Conservation (phyloP, 1,140 invertebrate species). For the Drosophila trapezifrons region DNA sequence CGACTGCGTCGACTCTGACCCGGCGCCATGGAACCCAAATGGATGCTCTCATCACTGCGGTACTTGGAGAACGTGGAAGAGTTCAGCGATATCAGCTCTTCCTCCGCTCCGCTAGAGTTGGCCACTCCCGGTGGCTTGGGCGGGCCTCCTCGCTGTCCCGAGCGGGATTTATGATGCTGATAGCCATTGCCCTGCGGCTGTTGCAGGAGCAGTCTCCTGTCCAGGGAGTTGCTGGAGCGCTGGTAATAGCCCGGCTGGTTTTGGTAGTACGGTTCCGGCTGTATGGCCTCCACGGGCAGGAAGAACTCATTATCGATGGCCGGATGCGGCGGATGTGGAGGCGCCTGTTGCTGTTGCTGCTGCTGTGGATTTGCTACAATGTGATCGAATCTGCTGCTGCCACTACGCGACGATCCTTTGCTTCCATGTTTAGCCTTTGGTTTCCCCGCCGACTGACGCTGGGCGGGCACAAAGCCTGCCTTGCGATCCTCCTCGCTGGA, state of each 20-base stretch:
- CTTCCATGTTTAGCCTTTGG: constrained; percentile 73
- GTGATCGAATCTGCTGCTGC: constrained; percentile 86
- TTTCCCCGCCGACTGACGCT: constrained; percentile 54
- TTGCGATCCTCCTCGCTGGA: constrained; percentile 87
- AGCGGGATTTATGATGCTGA: constrained; percentile 47
- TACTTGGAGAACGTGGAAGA: constrained; percentile 88
- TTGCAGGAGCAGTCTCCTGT: constrained; percentile 69
- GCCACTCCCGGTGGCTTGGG: constrained; percentile 84
- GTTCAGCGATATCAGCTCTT: constrained; percentile 87
- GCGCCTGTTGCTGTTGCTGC: constrained; percentile 22
- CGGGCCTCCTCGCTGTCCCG: constrained; percentile 41
- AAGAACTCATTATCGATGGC: constrained; percentile 85
- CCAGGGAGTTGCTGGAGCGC: constrained; percentile 81
- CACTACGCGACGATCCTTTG: constrained; percentile 64
- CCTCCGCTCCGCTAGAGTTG: constrained; percentile 89
- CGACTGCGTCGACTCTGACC: constrained; percentile 85
- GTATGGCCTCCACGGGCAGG: constrained; percentile 85
- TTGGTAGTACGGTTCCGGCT: constrained; percentile 78
- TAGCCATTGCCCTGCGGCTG: constrained; percentile 21
- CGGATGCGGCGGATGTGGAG: constrained; percentile 20
- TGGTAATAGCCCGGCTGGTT: constrained; percentile 84
- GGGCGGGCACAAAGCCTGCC: constrained; percentile 83
- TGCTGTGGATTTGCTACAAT: constrained; percentile 79
- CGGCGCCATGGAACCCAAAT: constrained; percentile 84
- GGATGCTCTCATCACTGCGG: constrained; percentile 88